Base-by-base conservation (phyloP, 2,113 vertebrate genomes). In the Cathartes aura region DNA sequence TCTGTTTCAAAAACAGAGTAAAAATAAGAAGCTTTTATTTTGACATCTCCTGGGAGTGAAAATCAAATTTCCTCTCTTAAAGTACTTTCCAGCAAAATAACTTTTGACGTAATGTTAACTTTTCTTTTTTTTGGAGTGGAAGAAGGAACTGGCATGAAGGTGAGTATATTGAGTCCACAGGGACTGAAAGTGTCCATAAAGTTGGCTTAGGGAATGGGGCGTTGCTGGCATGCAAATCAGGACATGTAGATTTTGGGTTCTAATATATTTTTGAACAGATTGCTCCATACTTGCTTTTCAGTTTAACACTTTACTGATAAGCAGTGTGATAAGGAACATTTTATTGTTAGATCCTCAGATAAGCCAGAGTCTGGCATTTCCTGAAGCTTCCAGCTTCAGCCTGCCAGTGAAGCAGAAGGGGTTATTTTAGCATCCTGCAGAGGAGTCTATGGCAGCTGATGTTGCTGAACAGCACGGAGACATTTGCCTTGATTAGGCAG, bases 11-110 rank as follows among this genome's bases (percentile, higher is more conserved):
- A 95, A 94, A 52, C 82, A 92, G 29, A 82, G n/a, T 71, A 87
- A 92, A 94, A 94, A 59, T 84, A 89, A 75, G 23, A 87, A 63
- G 43, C 48, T 87, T 94, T 95, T 91, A 95, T 97, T 96, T 92
- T 96, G 86, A 95, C 56, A 93, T 87, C 20, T 95, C 27, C 70
- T 64, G 34, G 13, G 17, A 82, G 30, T 86, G 64, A 84, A 92
- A 91, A 90, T 86, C 23, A 88, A 89, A 83, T 92, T 95, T 95
- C 59, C 40, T 79, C 64, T 81, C 78, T 48, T 89, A 47, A 78
- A 85, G 22, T 22, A n/a, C 82, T 95, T 93, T 84, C 50, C 52
- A 64, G 29, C 6, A 73, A 89, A 89, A 92, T 81, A 12, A 52
- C 34, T 92, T 95, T 55, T 90, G 34, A n/a, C 16, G 58, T 23